These are phyloP conservation scores for Torymus aiolomorphi DNA, from an alignment of 2,888 invertebrate species.

Conservation along the genomic window DNA sequence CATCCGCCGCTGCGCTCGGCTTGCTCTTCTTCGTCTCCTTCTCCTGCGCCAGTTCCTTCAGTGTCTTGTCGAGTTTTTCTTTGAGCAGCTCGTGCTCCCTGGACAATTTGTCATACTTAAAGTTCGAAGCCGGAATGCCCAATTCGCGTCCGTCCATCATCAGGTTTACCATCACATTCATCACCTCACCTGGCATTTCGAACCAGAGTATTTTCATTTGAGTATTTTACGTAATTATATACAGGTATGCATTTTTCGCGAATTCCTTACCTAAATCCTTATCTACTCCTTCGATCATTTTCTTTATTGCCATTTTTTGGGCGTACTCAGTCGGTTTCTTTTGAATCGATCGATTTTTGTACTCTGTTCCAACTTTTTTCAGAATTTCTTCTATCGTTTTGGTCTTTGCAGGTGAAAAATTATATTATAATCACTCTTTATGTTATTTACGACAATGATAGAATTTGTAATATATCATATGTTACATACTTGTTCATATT, in stretches of 20 bases:
- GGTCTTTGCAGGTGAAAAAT: conserved; percentile 55
- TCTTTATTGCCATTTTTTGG: conserved; percentile 85
- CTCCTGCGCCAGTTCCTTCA: conserved; percentile 65
- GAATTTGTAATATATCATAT: no score
- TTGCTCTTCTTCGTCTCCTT: conserved; percentile 77
- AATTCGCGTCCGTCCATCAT: conserved; percentile 67
- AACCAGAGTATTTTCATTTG: not conserved
- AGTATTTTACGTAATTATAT: not conserved
- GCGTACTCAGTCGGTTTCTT: conserved; percentile 85
- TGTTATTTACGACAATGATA: no score
- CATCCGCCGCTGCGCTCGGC: conserved; percentile 74
- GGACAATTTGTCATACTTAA: conserved; percentile 68
- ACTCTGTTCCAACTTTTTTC: conserved; percentile 81
- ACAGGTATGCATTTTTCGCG: not conserved
- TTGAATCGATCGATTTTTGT: conserved; percentile 81
- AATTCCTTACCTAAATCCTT: conserved; percentile 84
- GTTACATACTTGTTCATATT: conserved; percentile 78
- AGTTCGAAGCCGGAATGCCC: conserved; percentile 61
- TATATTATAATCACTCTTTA: no score
- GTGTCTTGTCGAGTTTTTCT: conserved; percentile 68
- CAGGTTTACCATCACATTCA: conserved; percentile 66
- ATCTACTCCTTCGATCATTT: conserved; percentile 91
- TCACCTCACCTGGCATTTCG: conserved; percentile 66
- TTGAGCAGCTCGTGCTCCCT: conserved; percentile 71
- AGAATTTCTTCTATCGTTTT: conserved; percentile 81